These are phyloP conservation scores for Catamblyrhynchus diadema DNA, from an alignment of 2,797 vertebrate species.

Conservation along the genomic window DNA sequence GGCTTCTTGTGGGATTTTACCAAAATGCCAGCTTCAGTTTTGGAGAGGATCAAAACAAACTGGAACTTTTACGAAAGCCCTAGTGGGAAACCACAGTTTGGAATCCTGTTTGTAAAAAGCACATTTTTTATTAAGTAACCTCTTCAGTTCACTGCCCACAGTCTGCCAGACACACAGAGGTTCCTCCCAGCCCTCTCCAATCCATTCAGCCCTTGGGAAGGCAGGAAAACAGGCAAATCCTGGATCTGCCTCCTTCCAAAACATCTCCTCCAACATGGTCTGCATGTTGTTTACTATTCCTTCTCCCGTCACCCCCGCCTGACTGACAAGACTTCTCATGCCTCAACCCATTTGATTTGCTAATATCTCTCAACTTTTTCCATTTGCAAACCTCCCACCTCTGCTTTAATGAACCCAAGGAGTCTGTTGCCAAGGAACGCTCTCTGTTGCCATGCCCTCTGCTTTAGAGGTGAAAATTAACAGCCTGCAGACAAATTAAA, in stretches of 20 bases:
- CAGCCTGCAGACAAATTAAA: slow-evolving; percentile 37
- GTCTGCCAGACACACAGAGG: too few species aligned
- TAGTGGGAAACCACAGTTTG: background rate
- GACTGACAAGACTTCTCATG: slow-evolving; percentile 19
- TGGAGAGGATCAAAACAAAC: background rate
- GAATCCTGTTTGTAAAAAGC: background rate
- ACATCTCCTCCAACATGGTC: background rate
- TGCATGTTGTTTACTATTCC: slow-evolving; percentile 31
- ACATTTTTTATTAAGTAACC: background rate
- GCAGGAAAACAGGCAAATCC: background rate
- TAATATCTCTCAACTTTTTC: slow-evolving; percentile 53
- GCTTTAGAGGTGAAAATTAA: slow-evolving; percentile 49
- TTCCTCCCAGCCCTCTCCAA: background rate
- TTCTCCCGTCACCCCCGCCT: background rate
- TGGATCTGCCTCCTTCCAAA: background rate
- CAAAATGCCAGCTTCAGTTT: background rate
- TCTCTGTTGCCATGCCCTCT: slow-evolving; percentile 65
- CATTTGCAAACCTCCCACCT: slow-evolving; percentile 67
- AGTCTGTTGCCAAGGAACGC: slow-evolving; percentile 69
- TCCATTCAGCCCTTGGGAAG: background rate
- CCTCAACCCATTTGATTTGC: slow-evolving; percentile 49
- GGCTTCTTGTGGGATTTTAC: background rate
- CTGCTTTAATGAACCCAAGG: slow-evolving; percentile 57
- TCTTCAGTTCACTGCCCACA: background rate
- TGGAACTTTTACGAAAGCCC: background rate